Base-by-base conservation (phyloP, 2,113 vertebrate genomes). In the Pleuronectes platessa region DNA sequence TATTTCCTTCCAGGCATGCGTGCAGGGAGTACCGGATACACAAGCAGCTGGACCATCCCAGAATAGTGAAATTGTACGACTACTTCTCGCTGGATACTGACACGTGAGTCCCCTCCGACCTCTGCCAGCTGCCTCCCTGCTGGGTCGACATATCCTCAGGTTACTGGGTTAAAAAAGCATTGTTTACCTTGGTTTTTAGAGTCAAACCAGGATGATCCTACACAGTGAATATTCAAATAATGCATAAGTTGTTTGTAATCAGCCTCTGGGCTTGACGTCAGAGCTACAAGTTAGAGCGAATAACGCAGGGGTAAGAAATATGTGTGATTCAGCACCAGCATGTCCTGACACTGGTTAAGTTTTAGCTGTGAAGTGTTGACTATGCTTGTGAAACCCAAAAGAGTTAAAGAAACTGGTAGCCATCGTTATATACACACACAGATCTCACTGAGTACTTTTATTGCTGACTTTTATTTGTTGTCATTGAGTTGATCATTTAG, bases 21-120 rank as follows among this genome's bases (percentile, higher is more conserved):
- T 99, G 98, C 94, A 95, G 98, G 93, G 98, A 99, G 83, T 99
- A 99, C 92, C 96, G 98, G 95, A 99, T 99, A 96, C 98, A 99
- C 94, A 99, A 99, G 94, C 98, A 99, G 93, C 94, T 99, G 94
- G 97, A 99, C 94, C 98, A 99, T 91, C 98, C 98, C 89, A 96
- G 98, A 90, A 99, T 99, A 96, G 98, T 99, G 94, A 99, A 99
- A 93, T 95, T 99, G 0, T 99, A 99, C 77, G 98, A 99, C 94
- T 99, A 99, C 91, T 99, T 99, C 92, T 99, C 98, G 75, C 93
- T 99, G 95, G 98, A 99, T 89, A 99, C 98, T 87, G 98, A 99
- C 93, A 99, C 98, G 98, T 99, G 95, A 97, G 97, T 96, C 42
- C 88, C 80, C 66, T 87, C 31, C 83, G 65, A 83, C 81, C 80